These are phyloP conservation scores for Yponomeuta malinellus DNA, from an alignment of 2,888 invertebrate genomes.

Conservation along the genomic window DNA sequence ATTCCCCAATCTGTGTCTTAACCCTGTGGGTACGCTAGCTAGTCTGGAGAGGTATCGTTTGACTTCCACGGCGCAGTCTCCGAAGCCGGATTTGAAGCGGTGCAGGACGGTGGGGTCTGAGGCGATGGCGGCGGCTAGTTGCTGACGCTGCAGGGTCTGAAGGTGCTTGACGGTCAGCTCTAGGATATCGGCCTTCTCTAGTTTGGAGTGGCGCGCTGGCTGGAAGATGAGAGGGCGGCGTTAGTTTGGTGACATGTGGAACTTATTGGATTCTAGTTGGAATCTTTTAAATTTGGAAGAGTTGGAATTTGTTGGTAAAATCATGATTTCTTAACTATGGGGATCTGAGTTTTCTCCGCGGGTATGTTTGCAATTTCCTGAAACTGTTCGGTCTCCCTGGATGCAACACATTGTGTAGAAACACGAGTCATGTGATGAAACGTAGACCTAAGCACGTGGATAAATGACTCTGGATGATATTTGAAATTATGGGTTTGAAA, in stretches of 20 bases:
- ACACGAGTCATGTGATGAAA: too few species aligned
- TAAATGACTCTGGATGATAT: too few species aligned
- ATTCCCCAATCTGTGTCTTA: constrained; percentile 79
- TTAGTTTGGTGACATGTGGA: background rate
- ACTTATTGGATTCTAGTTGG: constrained; percentile 4
- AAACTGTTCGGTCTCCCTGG: too few species aligned
- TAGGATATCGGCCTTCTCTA: constrained; percentile 96
- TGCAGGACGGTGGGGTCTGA: constrained; percentile 89
- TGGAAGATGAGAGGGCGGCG: constrained; percentile 58
- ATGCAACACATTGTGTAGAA: too few species aligned
- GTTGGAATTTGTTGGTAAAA: too few species aligned
- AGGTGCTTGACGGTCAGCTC: constrained; percentile 96
- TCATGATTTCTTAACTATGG: too few species aligned
- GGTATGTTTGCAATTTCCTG: too few species aligned
- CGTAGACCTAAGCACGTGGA: too few species aligned
- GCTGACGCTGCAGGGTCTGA: constrained; percentile 91
- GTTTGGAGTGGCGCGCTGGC: constrained; percentile 94
- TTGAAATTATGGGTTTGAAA: too few species aligned
- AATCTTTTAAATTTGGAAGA: background rate
- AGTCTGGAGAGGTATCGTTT: constrained; percentile 80
- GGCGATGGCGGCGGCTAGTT: constrained; percentile 86
- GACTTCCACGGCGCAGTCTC: constrained; percentile 91
- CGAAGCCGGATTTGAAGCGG: constrained; percentile 91
- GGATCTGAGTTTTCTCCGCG: too few species aligned
- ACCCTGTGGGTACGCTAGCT: constrained; percentile 76